Base-by-base conservation (phyloP, 2,113 vertebrate genomes). In the Syngnathus floridae region DNA sequence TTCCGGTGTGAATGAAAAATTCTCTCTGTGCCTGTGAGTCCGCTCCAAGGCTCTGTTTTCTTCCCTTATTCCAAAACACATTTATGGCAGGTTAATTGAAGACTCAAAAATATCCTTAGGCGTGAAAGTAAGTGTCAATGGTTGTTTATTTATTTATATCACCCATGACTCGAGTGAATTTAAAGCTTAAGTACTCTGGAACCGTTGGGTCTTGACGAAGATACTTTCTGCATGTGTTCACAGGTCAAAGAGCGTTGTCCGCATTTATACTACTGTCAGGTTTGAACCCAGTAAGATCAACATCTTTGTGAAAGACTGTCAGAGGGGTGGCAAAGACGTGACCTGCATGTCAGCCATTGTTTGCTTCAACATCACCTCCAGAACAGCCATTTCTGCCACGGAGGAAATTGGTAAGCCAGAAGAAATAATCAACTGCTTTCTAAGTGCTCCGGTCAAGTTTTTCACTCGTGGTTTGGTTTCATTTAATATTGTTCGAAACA, bases 291-390 rank as follows among this genome's bases (percentile, higher is more conserved):
- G 89, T 78, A 98, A 98, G 79, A 88, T 99, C 88, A 98, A 99
- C 89, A 92, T 97, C 86, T 99, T 98, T 86, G 93, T 93, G 90
- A 94, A 95, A 78, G 95, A 98, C 88, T 99, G 97, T 83, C 87
- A 77, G 76, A 84, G 95, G 64, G 92, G 88, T 0, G 95, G 95
- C 35, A 94, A 93, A 78, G 94, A 98, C 0, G 94, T 95, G 81
- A 95, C 94, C 69, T 99, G 97, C 69, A 93, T 98, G 92, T 90
- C 92, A 0, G 93, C 94, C 72, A 93, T 93, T 13, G 74, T 95
- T 70, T 98, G 97, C 84, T 93, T 99, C 88, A 92, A 92, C 0
- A 88, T 95, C 0, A 48, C 93, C 51, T 92, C 94, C 85, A 93
- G 93, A 85, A 94, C 95, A 0, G 59, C 91, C 4, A 87, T 88